phyloP scores from a whole-genome alignment of 37 sponge, comb jelly and placozoan genomes.

The Crambe crambe region DNA sequence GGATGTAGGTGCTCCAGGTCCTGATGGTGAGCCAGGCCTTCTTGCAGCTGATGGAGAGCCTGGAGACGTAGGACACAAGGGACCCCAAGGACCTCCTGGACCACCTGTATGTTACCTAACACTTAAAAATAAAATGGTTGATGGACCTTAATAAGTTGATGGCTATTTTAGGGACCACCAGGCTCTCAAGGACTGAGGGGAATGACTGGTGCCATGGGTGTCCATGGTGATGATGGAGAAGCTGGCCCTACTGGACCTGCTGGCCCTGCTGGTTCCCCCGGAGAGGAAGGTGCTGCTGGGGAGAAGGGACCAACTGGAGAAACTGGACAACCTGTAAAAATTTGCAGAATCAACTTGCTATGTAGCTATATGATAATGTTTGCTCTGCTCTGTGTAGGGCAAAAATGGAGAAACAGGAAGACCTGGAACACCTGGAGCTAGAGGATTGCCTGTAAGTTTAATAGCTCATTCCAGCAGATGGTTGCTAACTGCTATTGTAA shows the following conservation, averaged over 20 bases:
- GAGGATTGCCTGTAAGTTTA: slow-evolving; percentile 52
- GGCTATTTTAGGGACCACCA: slow-evolving; percentile 29
- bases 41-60: slow-evolving; percentile 50
- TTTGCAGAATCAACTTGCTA: background rate
- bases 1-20: slow-evolving; percentile 45
- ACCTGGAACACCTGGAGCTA: slow-evolving; percentile 61
- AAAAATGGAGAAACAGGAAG: slow-evolving; percentile 39
- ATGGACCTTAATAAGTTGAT: background rate
- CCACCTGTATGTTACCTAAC: slow-evolving; percentile 29
- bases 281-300: slow-evolving; percentile 46
- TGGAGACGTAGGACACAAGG: slow-evolving; percentile 65
- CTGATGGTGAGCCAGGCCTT: slow-evolving; percentile 57
- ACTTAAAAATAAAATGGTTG: too few relatives aligned
- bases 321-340: slow-evolving; percentile 53
- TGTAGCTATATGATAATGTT: background rate
- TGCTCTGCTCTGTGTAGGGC: slow-evolving; percentile 22
- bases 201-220: slow-evolving; percentile 44
- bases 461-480: background rate
- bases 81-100: slow-evolving; percentile 60
- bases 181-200: slow-evolving; percentile 60
- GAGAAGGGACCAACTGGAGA: slow-evolving; percentile 46
- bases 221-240: slow-evolving; percentile 57
- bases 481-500: background rate
- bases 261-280: slow-evolving; percentile 54
- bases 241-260: slow-evolving; percentile 54